A percentile compares a stretch with the other conserved stretches of the same genome.
These are phyloP conservation scores for Blastobasis lacticolella DNA, from an alignment of 2,888 invertebrate genomes.

Conservation along the genomic window DNA sequence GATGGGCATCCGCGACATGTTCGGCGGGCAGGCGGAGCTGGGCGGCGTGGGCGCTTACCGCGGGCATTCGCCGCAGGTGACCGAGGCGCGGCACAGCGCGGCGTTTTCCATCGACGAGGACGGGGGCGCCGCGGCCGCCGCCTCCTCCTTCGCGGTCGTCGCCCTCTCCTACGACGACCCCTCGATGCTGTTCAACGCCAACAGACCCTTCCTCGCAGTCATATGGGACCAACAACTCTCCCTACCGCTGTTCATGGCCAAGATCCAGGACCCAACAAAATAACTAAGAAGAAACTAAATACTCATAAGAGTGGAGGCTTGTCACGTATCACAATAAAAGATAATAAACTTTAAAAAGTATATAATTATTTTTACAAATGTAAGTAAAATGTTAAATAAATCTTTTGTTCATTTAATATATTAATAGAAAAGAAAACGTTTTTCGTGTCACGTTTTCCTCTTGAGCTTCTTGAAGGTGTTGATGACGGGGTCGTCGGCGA, in stretches of 20 bases:
- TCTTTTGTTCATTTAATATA: too few species aligned
- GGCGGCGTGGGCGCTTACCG: slow-evolving; percentile 36
- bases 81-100: slow-evolving; percentile 64
- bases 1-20: slow-evolving; percentile 62
- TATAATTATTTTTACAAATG: too few species aligned
- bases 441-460: slow-evolving; percentile 20
- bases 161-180: slow-evolving; percentile 61
- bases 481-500: slow-evolving; percentile 58
- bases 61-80: slow-evolving; percentile 40
- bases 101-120: slow-evolving; percentile 67
- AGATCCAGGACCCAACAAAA: slow-evolving; percentile 54
- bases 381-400: too few species aligned
- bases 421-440: neutral
- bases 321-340: too few species aligned
- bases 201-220: slow-evolving; percentile 66
- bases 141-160: slow-evolving; percentile 55
- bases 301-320: too few species aligned
- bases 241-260: slow-evolving; percentile 66
- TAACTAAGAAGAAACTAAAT: slow-evolving; percentile 10
- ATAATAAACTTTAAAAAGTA: too few species aligned
- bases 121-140: slow-evolving; percentile 65
- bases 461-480: slow-evolving; percentile 45
- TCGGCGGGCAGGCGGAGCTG: slow-evolving; percentile 47
- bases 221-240: slow-evolving; percentile 59
- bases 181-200: slow-evolving; percentile 40